Conservation (phyloP, 2,797 vertebrate genomes). For the Leucoraja ocellata region DNA sequence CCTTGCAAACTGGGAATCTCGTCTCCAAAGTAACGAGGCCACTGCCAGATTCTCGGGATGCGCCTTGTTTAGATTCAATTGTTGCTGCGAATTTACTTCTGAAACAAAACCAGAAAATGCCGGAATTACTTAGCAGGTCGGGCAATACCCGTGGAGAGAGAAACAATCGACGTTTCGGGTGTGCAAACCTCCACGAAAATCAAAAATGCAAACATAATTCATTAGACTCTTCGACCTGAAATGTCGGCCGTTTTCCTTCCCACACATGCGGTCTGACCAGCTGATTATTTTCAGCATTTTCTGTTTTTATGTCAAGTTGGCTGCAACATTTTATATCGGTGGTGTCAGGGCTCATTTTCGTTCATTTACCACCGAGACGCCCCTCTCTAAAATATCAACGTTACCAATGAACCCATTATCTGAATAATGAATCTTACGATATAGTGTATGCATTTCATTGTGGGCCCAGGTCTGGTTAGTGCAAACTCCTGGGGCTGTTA, state of each 20-base stretch:
- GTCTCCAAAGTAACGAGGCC: neutral
- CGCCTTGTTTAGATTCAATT: neutral
- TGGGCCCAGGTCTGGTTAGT: neutral
- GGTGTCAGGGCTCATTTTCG: neutral
- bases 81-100: neutral
- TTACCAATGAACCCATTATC: neutral
- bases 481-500: slow-evolving; percentile 8
- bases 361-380: no score
- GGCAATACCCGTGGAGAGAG: no score
- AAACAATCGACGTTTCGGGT: no score
- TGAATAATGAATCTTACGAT: slow-evolving; percentile 1
- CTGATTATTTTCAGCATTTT: no score
- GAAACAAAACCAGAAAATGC: no score
- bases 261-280: no score
- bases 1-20: neutral
- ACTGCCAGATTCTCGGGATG: neutral
- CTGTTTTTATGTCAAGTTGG: neutral
- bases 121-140: no score
- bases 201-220: no score
- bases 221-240: no score
- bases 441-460: neutral
- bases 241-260: no score
- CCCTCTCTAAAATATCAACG: neutral
- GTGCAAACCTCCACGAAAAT: no score
- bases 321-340: neutral